Percentiles rank a stretch among this genome's conserved stretches.
These are phyloP conservation scores for Arctopsyche grandis DNA, from an alignment of 1,140 invertebrate species.

Conservation along the genomic window DNA sequence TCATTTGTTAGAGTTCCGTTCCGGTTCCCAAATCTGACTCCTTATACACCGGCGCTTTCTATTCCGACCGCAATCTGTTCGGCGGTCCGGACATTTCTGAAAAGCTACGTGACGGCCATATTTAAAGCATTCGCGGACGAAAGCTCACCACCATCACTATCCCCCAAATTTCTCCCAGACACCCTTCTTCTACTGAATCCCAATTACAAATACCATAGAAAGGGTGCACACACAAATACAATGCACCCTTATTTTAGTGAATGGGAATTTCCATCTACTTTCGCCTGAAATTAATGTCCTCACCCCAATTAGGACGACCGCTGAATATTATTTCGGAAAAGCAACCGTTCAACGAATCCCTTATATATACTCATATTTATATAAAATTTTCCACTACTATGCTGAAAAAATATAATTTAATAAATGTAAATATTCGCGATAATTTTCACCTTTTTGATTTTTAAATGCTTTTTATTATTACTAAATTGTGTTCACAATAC, in stretches of 20 bases:
- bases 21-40: background rate
- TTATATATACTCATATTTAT: too few relatives aligned
- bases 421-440: too few relatives aligned
- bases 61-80: constrained; percentile 42
- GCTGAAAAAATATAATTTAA: too few relatives aligned
- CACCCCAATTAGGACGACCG: too few relatives aligned
- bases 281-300: too few relatives aligned
- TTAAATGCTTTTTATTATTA: too few relatives aligned
- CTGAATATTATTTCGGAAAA: too few relatives aligned
- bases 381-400: too few relatives aligned
- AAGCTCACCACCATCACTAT: background rate
- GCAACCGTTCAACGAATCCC: too few relatives aligned
- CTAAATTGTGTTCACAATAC: too few relatives aligned
- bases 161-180: background rate
- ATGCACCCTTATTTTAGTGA: background rate
- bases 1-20: constrained; percentile 4
- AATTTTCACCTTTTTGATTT: too few relatives aligned
- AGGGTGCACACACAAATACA: background rate
- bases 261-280: too few relatives aligned
- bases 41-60: constrained; percentile 23
- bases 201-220: background rate
- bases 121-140: constrained; percentile 22
- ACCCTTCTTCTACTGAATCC: background rate
- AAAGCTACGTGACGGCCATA: constrained; percentile 30
- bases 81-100: constrained; percentile 31